Conservation (phyloP, 2,113 vertebrate species). For the Leptocoma aspasia region DNA sequence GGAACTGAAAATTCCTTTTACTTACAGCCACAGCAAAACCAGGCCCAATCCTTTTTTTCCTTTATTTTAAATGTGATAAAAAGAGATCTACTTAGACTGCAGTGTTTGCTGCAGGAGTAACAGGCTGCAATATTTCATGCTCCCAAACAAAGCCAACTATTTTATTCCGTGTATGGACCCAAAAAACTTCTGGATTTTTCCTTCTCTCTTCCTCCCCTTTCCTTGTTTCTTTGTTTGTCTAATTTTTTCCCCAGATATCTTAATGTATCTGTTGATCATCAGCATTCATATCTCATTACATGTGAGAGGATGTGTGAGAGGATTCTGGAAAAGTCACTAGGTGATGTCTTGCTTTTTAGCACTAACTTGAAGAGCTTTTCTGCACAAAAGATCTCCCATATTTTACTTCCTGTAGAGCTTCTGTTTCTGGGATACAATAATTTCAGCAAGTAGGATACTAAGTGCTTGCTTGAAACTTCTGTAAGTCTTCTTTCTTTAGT, state of each 20-base stretch:
- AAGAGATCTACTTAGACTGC: not conserved
- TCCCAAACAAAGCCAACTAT: not conserved
- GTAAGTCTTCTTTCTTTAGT: not conserved
- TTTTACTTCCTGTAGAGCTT: not conserved
- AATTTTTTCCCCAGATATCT: not conserved
- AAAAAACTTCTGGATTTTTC: not conserved
- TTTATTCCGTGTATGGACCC: not conserved
- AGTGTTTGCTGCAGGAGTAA: not conserved
- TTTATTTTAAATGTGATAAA: not conserved
- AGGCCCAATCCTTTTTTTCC: not conserved
- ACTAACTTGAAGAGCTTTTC: not conserved
- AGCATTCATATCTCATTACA: not conserved
- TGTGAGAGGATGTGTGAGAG: not conserved
- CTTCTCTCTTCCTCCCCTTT: fast-evolving
- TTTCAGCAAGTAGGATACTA: not conserved
- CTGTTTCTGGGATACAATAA: not conserved
- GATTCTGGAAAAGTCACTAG: not conserved
- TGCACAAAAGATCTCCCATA: not conserved
- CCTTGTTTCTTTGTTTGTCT: no score
- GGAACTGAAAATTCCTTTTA: not conserved
- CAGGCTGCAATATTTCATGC: not conserved
- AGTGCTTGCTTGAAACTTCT: not conserved
- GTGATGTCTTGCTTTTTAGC: not conserved
- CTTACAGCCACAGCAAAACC: not conserved
- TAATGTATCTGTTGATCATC: not conserved